Evolutionary conservation across 2,888 invertebrate species (phyloP).

Genomic region (Malthinus flaveolus): DNA sequence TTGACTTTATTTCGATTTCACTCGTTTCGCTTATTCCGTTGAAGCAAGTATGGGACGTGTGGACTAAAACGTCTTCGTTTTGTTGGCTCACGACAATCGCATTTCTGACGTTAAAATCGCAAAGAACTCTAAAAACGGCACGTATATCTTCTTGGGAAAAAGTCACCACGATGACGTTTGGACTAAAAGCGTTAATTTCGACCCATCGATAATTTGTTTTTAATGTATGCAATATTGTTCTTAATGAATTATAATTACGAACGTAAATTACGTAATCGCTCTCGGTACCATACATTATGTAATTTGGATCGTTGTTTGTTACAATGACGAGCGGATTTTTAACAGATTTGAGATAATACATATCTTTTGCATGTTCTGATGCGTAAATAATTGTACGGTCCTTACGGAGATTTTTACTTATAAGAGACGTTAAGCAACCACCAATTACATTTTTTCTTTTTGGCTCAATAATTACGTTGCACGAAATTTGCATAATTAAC

Average conservation of each 20-base stretch:
- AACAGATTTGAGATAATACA: not conserved
- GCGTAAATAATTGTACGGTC: not conserved
- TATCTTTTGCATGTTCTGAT: not conserved
- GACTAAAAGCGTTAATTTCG: not conserved
- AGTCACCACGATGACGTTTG: not conserved
- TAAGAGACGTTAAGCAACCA: not conserved
- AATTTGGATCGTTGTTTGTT: not conserved
- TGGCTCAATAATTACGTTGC: too few species aligned
- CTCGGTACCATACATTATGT: not conserved
- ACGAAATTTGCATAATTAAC: too few species aligned
- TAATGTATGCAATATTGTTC: not conserved
- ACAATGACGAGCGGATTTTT: not conserved
- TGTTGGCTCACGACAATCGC: not conserved
- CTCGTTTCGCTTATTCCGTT: not conserved
- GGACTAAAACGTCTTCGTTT: not conserved
- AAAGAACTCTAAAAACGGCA: not conserved
- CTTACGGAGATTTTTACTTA: not conserved
- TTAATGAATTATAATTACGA: not conserved
- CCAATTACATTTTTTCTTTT: not conserved
- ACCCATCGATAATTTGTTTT: not conserved
- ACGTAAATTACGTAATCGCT: not conserved
- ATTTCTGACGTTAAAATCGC: not conserved
- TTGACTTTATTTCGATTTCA: not conserved
- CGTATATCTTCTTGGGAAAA: not conserved
- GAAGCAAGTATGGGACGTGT: not conserved